phyloP scores from a whole-genome alignment of 2,888 invertebrate species.

The Polymixis lichenea region DNA sequence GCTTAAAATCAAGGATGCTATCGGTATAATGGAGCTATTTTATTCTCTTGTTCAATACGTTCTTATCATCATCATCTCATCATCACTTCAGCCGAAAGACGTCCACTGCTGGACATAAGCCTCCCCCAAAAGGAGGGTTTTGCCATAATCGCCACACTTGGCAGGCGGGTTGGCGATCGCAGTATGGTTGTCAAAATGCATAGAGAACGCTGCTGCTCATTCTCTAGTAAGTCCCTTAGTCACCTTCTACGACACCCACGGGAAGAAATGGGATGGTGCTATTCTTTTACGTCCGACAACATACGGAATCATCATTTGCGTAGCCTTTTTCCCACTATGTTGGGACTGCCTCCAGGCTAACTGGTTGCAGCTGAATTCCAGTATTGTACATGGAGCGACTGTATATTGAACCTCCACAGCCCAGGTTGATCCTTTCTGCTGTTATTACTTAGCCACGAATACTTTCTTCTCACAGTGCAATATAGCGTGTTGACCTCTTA shows the following conservation, averaged over 20 bases:
- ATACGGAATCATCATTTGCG: not conserved
- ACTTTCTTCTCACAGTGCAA: too few relatives aligned
- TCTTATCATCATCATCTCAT: not conserved
- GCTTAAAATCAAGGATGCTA: conserved; percentile 1
- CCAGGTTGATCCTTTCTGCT: not conserved
- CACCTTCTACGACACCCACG: too few relatives aligned
- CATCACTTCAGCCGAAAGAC: too few relatives aligned
- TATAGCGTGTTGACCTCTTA: not conserved
- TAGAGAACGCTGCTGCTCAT: too few relatives aligned
- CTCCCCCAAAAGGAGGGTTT: too few relatives aligned
- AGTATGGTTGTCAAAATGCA: too few relatives aligned
- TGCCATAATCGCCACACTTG: too few relatives aligned
- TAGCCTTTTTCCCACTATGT: not conserved
- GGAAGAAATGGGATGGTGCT: too few relatives aligned
- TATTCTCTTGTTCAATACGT: not conserved
- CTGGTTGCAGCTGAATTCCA: not conserved
- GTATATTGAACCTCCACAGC: not conserved
- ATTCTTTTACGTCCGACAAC: too few relatives aligned
- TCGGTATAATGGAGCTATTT: not conserved
- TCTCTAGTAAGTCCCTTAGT: too few relatives aligned
- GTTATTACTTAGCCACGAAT: not conserved
- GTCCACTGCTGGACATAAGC: too few relatives aligned
- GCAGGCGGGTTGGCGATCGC: too few relatives aligned
- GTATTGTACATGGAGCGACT: not conserved
- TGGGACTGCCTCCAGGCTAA: not conserved